Conservation (phyloP, 2,797 vertebrate species). For the Enoplosus armatus region DNA sequence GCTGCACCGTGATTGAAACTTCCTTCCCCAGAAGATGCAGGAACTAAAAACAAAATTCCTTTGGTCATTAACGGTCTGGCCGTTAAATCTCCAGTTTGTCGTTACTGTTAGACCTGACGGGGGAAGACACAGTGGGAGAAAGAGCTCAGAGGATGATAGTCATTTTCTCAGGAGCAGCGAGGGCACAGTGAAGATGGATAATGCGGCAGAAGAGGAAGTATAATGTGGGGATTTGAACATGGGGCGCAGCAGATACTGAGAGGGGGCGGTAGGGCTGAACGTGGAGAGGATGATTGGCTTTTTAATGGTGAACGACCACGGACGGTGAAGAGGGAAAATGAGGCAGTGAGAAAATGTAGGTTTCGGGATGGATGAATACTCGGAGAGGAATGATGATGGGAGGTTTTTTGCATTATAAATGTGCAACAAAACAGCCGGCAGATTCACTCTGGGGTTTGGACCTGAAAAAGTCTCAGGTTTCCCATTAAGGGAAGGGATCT, state of each 20-base stretch:
- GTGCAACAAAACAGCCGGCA: neutral
- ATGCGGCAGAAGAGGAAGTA: slow-evolving; percentile 8
- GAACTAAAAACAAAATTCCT: neutral
- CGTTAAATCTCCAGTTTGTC: slow-evolving; percentile 38
- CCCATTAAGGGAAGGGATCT: slow-evolving; percentile 3
- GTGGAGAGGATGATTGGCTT: slow-evolving; percentile 45
- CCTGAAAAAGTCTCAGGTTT: slow-evolving; percentile 8
- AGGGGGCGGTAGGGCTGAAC: neutral
- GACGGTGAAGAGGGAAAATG: slow-evolving; percentile 36
- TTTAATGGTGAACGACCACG: slow-evolving; percentile 22
- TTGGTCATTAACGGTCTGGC: neutral
- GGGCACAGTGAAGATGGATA: slow-evolving; percentile 12
- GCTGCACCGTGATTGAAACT: neutral
- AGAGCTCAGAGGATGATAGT: slow-evolving; percentile 26
- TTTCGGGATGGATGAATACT: slow-evolving; percentile 7
- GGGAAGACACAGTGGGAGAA: neutral
- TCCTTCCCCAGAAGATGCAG: neutral
- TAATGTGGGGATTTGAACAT: slow-evolving; percentile 38
- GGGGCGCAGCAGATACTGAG: slow-evolving; percentile 20
- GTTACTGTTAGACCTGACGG: slow-evolving; percentile 2
- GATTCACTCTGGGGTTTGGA: neutral
- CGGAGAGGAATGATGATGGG: neutral
- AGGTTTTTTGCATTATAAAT: slow-evolving; percentile 33
- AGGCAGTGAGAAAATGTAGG: slow-evolving; percentile 42
- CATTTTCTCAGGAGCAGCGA: slow-evolving; percentile 30